phyloP scores from a whole-genome alignment of 2,113 vertebrate species.

The Pimephales promelas region DNA sequence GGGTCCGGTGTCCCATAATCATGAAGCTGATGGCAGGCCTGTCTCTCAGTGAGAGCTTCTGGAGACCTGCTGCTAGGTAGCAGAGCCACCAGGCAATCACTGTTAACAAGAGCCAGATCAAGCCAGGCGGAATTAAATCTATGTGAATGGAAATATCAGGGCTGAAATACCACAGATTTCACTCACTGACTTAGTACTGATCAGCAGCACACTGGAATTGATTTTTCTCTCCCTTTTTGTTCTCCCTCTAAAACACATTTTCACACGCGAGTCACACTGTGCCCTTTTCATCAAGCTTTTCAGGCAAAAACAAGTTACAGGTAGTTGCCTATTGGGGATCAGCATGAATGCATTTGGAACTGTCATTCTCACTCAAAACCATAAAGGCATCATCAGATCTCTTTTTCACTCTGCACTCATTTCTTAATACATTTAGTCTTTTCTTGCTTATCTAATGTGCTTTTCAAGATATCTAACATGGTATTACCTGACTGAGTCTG shows the following conservation, averaged over 20 bases:
- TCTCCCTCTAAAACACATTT: slow-evolving; percentile 27
- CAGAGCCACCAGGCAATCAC: slow-evolving; percentile 29
- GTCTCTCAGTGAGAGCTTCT: slow-evolving; percentile 49
- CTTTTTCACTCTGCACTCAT: slow-evolving; percentile 9
- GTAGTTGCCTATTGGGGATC: slow-evolving; percentile 46
- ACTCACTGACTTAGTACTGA: slow-evolving; percentile 51
- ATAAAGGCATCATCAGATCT: slow-evolving; percentile 42
- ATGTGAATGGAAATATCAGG: slow-evolving; percentile 61
- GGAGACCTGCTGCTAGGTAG: slow-evolving; percentile 42
- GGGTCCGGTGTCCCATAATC: slow-evolving; percentile 54
- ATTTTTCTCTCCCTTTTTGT: neutral
- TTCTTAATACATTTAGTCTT: slow-evolving; percentile 39
- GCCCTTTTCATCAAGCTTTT: slow-evolving; percentile 56
- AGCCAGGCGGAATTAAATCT: slow-evolving; percentile 44
- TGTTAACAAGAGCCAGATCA: slow-evolving; percentile 23
- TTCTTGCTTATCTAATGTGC: neutral
- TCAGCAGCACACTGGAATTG: slow-evolving; percentile 33
- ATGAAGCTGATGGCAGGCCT: slow-evolving; percentile 38
- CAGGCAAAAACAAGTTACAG: slow-evolving; percentile 57
- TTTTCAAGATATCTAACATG: slow-evolving; percentile 3
- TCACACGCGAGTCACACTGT: slow-evolving; percentile 53
- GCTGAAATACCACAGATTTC: slow-evolving; percentile 58
- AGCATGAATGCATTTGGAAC: slow-evolving; percentile 42
- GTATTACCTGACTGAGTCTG: neutral
- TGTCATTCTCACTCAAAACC: slow-evolving; percentile 39